Base-by-base conservation (phyloP, 2,888 invertebrate genomes). In the Ryuthela nishihirai region DNA sequence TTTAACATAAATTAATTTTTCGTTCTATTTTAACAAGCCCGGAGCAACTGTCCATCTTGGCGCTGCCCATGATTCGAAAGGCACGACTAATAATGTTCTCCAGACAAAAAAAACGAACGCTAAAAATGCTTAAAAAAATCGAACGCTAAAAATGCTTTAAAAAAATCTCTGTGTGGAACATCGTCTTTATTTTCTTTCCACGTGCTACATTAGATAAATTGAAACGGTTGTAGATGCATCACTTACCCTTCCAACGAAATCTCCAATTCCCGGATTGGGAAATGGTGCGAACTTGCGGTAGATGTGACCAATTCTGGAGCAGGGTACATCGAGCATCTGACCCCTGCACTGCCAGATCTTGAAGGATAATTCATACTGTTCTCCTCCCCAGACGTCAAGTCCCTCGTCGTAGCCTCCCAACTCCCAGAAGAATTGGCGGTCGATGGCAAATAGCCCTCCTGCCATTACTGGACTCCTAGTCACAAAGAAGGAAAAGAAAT, bases 261-360 rank as follows among this genome's bases (percentile, higher is more conserved):
- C 93, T 0, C 92, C 91, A 54, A 84, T 84, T 0, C 88, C 85
- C 0, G 93, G 92, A 77, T 91, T 93, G 1, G 91, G 88, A 73
- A 92, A 93, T 0, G 88, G 88, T 9, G 85, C 86, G 73, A 83
- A 87, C 74, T 89, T 89, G 40, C 90, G 78, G 72, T 90, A 91
- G 67, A 91, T 85, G 73, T 95, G 94, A 0, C 92, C 94, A 12
- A 95, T 88, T 67, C 94, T 81, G 0, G 93, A 91, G 71, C 94
- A 95, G 3, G 94, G 91, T n/a, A 89, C 87, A 77, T 95, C 94
- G 61, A 87, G 78, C 87, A 95, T 85, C 67, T 83, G 81, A 0
- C 94, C 94, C 15, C 91, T 91, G 73, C 94, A 95, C 76, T 93
- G 93, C 94, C 95, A 95, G 47, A 94, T 85, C 81, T 95, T 95